Conservation (phyloP, 2,888 invertebrate species). For the Urechis unicinctus region DNA sequence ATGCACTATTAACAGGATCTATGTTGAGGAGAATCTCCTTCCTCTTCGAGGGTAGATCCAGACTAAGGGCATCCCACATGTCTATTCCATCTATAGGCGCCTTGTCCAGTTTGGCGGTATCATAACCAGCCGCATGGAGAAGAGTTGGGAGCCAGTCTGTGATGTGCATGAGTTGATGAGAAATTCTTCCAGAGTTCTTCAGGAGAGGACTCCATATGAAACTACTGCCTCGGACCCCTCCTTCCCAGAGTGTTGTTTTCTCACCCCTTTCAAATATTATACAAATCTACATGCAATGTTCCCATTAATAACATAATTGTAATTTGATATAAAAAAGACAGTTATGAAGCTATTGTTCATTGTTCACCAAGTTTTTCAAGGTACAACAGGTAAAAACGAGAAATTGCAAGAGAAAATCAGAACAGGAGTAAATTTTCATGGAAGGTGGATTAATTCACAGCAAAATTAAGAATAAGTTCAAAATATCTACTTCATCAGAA, state of each 20-base stretch:
- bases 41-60: conserved; percentile 59
- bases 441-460: too few species aligned
- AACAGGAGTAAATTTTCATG: too few species aligned
- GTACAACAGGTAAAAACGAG: too few species aligned
- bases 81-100: conserved; percentile 63
- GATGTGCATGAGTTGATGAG: conserved; percentile 59
- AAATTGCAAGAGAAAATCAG: too few species aligned
- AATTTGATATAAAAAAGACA: too few species aligned
- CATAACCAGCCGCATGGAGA: conserved; percentile 62
- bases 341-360: too few species aligned
- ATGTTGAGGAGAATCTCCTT: conserved; percentile 55
- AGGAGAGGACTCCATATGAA: conserved; percentile 70
- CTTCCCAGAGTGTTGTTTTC: conserved; percentile 58
- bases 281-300: too few species aligned
- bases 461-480: too few species aligned
- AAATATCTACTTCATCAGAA: too few species aligned
- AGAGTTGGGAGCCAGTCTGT: conserved; percentile 84
- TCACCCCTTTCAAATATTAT: conserved; percentile 36
- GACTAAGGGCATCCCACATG: conserved; percentile 67
- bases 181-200: conserved; percentile 60
- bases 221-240: conserved; percentile 72
- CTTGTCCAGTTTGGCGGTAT: conserved; percentile 20
- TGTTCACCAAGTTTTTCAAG: too few species aligned
- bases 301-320: too few species aligned
- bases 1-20: conserved; percentile 27